Conservation (phyloP, 2,797 vertebrate genomes). For the Paguma larvata region DNA sequence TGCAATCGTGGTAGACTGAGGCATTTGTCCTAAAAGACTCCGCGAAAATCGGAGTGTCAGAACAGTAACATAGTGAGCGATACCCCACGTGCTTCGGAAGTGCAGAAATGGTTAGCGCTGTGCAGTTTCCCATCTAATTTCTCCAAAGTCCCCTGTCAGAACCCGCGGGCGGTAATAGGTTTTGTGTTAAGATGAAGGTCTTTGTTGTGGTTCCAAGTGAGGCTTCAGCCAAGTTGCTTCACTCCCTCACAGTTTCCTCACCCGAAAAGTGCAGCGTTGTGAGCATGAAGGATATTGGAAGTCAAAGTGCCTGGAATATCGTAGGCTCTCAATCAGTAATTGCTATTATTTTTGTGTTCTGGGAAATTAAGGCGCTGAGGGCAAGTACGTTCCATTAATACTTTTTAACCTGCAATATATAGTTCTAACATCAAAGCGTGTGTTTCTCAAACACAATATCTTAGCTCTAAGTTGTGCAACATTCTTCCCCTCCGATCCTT, state of each 20-base stretch:
- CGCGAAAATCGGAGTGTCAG: neutral
- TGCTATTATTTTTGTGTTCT: conserved; percentile 28
- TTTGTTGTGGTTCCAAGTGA: neutral
- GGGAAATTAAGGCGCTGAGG: neutral
- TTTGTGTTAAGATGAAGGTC: conserved; percentile 46
- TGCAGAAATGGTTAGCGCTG: neutral
- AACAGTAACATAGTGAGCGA: neutral
- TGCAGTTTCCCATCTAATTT: neutral
- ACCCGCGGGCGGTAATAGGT: neutral
- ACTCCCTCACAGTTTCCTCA: neutral
- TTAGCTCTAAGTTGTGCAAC: neutral
- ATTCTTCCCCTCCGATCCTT: neutral
- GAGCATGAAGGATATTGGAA: neutral
- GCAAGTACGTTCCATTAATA: neutral
- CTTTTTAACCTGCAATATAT: neutral
- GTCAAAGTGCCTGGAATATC: neutral
- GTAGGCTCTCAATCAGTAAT: neutral
- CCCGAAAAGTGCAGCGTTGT: neutral
- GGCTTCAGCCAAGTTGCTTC: neutral
- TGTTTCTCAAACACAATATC: conserved; percentile 17
- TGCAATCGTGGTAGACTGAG: neutral
- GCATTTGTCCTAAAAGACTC: neutral
- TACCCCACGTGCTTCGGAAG: neutral
- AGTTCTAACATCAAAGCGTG: neutral
- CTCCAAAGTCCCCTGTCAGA: neutral